Percentiles rank a stretch among this genome's conserved stretches.
These are phyloP conservation scores for Zaprionus tsacasi DNA, from an alignment of 1,140 invertebrate species.

Conservation along the genomic window DNA sequence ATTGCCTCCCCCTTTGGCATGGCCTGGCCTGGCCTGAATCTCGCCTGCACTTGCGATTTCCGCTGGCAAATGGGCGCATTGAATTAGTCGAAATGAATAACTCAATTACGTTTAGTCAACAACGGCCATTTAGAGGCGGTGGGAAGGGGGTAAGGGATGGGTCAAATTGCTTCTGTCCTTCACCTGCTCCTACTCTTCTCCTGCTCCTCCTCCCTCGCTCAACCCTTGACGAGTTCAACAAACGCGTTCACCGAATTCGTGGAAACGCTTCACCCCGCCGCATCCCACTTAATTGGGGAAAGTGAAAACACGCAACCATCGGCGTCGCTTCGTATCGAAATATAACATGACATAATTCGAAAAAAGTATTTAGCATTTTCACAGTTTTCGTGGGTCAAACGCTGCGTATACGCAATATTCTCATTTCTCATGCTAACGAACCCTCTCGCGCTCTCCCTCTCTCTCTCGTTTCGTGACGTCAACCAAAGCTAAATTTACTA, in stretches of 20 bases:
- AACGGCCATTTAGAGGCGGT: background rate
- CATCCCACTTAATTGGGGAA: conserved; percentile 32
- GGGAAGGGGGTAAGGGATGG: too few species aligned
- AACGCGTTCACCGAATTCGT: conserved; percentile 24
- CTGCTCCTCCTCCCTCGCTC: background rate
- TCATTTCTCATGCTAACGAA: conserved; percentile 20
- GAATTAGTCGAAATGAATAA: conserved; percentile 51
- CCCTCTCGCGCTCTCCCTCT: background rate
- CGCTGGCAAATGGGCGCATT: conserved; percentile 39
- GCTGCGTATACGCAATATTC: background rate
- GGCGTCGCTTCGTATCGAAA: conserved; percentile 53
- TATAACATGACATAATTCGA: conserved; percentile 70
- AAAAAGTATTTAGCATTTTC: conserved; percentile 37
- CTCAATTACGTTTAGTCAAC: conserved; percentile 58
- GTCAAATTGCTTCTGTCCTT: background rate
- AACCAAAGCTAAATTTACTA: conserved; percentile 46
- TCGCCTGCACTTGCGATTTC: conserved; percentile 42
- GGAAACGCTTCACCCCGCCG: conserved; percentile 11
- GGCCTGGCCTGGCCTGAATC: conserved; percentile 10
- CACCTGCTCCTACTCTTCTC: background rate
- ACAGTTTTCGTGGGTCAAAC: background rate
- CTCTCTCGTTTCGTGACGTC: conserved; percentile 57
- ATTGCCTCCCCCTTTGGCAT: conserved; percentile 21
- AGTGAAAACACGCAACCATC: conserved; percentile 71
- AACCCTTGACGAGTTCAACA: conserved; percentile 44